Percentiles rank a stretch among this genome's conserved stretches.
Evolutionary conservation across 1,140 invertebrate genomes (phyloP).

Genomic region (Drosophila melanica): DNA sequence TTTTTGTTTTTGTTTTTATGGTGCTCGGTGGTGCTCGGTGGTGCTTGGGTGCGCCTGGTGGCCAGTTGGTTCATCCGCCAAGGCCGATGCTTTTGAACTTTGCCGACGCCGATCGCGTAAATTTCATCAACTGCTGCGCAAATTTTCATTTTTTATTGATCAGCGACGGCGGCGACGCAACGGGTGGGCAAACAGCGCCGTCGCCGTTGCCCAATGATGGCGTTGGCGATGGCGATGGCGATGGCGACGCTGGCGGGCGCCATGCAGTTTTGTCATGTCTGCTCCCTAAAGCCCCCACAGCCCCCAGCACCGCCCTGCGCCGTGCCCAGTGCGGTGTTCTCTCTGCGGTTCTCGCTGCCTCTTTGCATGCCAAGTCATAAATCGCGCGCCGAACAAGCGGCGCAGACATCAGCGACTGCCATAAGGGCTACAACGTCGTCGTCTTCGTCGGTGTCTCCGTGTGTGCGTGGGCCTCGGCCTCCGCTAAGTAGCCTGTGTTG

Average conservation of each 20-base stretch:
- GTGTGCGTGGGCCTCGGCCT: slow-evolving; percentile 48
- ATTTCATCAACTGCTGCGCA: slow-evolving; percentile 81
- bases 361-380: slow-evolving; percentile 80
- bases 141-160: slow-evolving; percentile 62
- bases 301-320: background rate
- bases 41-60: slow-evolving; percentile 8
- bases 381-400: slow-evolving; percentile 70
- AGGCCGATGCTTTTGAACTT: slow-evolving; percentile 67
- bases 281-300: slow-evolving; percentile 20
- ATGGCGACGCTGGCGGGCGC: slow-evolving; percentile 67
- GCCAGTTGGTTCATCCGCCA: slow-evolving; percentile 15
- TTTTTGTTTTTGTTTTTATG: background rate
- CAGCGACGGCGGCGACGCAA: slow-evolving; percentile 14
- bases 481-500: slow-evolving; percentile 81
- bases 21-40: slow-evolving; percentile 14
- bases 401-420: slow-evolving; percentile 33
- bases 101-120: slow-evolving; percentile 78
- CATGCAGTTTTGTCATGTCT: slow-evolving; percentile 57
- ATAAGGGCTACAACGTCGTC: slow-evolving; percentile 53
- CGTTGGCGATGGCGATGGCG: background rate
- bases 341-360: slow-evolving; percentile 17
- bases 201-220: slow-evolving; percentile 1
- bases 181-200: slow-evolving; percentile 9
- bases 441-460: slow-evolving; percentile 8
- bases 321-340: too few species aligned